A percentile compares a stretch with the other conserved stretches of the same genome.
phyloP scores from a whole-genome alignment of 2,113 vertebrate genomes.

The Emydocephalus ijimae region DNA sequence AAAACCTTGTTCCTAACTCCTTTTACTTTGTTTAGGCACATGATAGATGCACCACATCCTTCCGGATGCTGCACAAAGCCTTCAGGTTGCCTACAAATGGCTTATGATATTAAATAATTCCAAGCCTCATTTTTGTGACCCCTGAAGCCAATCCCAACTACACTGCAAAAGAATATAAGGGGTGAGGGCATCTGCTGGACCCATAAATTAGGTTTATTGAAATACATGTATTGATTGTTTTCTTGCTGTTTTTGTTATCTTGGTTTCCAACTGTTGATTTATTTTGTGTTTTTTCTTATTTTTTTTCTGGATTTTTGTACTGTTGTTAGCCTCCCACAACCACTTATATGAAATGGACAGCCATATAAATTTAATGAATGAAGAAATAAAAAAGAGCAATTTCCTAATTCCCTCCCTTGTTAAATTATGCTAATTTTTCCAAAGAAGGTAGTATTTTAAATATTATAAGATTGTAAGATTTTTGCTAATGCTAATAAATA shows the following conservation, averaged over 20 bases:
- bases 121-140: background rate
- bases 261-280: background rate
- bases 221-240: background rate
- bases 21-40: background rate
- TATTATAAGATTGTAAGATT: background rate
- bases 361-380: background rate
- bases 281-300: background rate
- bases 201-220: background rate
- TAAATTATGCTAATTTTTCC: background rate
- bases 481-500: background rate
- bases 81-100: background rate
- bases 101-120: background rate
- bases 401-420: background rate
- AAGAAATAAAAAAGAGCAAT: background rate
- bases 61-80: background rate
- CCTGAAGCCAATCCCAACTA: background rate
- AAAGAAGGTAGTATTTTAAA: background rate
- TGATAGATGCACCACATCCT: background rate
- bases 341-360: background rate
- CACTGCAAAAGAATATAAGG: background rate
- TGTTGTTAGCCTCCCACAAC: background rate
- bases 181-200: background rate
- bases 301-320: background rate
- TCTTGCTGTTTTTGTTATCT: background rate
- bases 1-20: background rate